Evolutionary conservation across 1,140 invertebrate genomes (phyloP).

Genomic region (Hycleus cichorii): DNA sequence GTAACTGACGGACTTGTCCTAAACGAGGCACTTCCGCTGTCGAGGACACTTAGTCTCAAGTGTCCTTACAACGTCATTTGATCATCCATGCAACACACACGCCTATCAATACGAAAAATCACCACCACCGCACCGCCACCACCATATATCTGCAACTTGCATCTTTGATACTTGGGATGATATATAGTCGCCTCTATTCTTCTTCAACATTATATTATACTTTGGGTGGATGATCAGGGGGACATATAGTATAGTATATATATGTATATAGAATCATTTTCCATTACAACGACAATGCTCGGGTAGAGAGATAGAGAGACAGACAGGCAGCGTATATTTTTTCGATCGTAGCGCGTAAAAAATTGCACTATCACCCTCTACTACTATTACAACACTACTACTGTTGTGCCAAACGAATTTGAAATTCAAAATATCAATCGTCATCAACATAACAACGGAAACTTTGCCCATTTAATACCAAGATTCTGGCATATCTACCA

Average conservation of each 20-base stretch:
- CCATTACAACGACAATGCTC: slow-evolving; percentile 19
- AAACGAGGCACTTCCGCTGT: slow-evolving; percentile 31
- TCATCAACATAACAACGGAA: background rate
- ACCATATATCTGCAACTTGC: slow-evolving; percentile 7
- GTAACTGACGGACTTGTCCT: slow-evolving; percentile 18
- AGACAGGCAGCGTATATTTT: slow-evolving; percentile 21
- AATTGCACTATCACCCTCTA: slow-evolving; percentile 5
- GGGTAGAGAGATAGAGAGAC: slow-evolving; percentile 23
- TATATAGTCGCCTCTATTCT: slow-evolving; percentile 12
- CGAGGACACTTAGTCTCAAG: slow-evolving; percentile 29
- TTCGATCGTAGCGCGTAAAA: slow-evolving; percentile 25
- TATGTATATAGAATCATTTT: background rate
- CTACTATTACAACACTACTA: background rate
- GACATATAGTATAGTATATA: background rate
- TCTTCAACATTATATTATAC: background rate
- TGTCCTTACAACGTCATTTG: slow-evolving; percentile 27
- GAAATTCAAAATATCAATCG: slow-evolving; percentile 26
- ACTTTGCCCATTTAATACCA: slow-evolving; percentile 17
- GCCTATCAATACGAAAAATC: slow-evolving; percentile 9
- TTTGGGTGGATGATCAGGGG: background rate
- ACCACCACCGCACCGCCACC: slow-evolving; percentile 6
- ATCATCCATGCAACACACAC: slow-evolving; percentile 28
- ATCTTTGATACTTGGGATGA: slow-evolving; percentile 11
- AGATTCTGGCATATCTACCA: slow-evolving; percentile 1
- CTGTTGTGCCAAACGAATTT: slow-evolving; percentile 15